Evolutionary conservation across 2,113 vertebrate genomes (phyloP), one percentile per base, ranked within the genome.

Genomic region (Cebus imitator): DNA sequence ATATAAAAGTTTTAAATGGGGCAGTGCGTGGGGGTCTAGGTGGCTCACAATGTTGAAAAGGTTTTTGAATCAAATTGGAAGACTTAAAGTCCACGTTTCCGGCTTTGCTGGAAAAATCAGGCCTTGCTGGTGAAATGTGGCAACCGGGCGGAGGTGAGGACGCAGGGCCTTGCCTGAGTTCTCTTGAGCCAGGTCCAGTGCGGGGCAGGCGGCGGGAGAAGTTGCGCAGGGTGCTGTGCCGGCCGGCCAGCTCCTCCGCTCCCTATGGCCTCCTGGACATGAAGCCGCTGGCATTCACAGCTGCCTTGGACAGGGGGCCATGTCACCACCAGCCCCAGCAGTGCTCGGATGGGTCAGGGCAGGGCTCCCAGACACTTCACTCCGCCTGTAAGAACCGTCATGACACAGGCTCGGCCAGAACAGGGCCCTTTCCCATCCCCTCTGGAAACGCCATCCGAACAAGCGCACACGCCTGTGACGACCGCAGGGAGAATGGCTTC

Each of bases 401-500:
- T 2, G 8, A 48, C 0, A 45, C 25, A 35, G 93, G n/a, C 5
- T 37, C 27, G 0, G 5, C 45, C 55, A 48, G 87, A 40, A 66
- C 35, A 18, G 78, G 91, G 91, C 32, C 76, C 64, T 79, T 91
- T 61, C 75, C 93, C 61, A 58, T 23, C 21, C 25, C 0, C 4
- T 43, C 85, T 50, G 94, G 87, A 79, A 52, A 81, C 91, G 37
- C n/a, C 0, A 3, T 73, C 90, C 45, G 12, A 43, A 94, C 96
- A 96, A 96, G 96, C 11, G 61, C 40, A 32, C 16, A 2, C 13
- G 79, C 18, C 30, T 4, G 5, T 0, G 23, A 25, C 0, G 95
- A n/a, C n/a, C 0, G 0, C 0, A 0, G 12, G 0, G 45, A 12
- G 73, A 58, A 45, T 0, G 1, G n/a, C 58, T 32, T 37, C 37